These are phyloP conservation scores for Semnornis frantzii DNA, from an alignment of 2,113 vertebrate genomes.

Conservation along the genomic window DNA sequence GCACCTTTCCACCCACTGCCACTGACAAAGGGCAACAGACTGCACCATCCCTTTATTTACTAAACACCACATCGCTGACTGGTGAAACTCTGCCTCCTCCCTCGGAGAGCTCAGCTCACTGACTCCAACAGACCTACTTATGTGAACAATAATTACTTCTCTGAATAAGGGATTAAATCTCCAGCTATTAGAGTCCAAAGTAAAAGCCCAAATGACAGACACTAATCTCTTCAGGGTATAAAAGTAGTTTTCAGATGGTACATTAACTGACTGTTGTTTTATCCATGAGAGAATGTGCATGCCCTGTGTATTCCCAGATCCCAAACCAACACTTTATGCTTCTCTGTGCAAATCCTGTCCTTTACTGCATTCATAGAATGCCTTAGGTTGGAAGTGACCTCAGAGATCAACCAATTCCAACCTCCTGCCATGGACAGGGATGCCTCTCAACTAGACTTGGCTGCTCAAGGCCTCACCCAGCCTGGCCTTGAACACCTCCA, in stretches of 20 bases:
- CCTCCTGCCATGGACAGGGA: no score
- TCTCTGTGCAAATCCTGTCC: not conserved
- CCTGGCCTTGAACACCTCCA: no score
- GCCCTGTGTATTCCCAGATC: not conserved
- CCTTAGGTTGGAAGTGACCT: no score
- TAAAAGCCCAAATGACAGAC: constrained; percentile 34
- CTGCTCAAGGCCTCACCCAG: no score
- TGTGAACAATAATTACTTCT: constrained; percentile 43
- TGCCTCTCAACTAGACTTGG: no score
- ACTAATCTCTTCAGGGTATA: constrained; percentile 25
- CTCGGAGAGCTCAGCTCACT: not conserved
- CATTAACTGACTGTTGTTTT: not conserved
- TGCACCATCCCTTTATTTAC: not conserved
- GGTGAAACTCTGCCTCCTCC: not conserved
- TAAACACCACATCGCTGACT: rapidly evolving
- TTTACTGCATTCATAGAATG: not conserved
- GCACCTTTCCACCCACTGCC: not conserved
- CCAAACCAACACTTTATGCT: not conserved
- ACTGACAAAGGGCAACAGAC: not conserved
- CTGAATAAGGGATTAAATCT: constrained; percentile 42
- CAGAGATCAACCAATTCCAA: no score
- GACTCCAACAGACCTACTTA: constrained; percentile 45
- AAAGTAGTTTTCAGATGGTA: constrained; percentile 13
- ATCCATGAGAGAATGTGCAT: not conserved
- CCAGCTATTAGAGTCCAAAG: constrained; percentile 12